Evolutionary conservation across 1,140 invertebrate species (phyloP), one percentile per base, ranked within the genome.

Genomic region (Popillia japonica): DNA sequence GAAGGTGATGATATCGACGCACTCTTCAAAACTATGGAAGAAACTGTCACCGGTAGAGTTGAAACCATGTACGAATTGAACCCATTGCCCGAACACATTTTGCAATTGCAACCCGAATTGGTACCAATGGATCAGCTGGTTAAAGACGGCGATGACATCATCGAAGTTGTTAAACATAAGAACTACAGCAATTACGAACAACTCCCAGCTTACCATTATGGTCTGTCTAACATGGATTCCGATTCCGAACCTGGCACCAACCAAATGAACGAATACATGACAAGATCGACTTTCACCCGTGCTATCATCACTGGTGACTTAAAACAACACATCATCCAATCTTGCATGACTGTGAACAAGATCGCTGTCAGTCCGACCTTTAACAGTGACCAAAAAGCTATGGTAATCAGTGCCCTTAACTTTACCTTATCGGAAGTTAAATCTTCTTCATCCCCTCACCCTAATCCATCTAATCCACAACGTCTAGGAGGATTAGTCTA

Each of bases 1-100:
- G 86, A 89, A 68, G 85, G 87, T n/a, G 80, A 88, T 6, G 81
- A 85, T 3, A 81, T 88, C 9, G 87, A 88, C 79, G 90, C 88
- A 1, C 85, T 88, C 11, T 94, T 89, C 86, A 91, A 88, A 78
- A 90, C 89, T 41, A 91, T 93, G 90, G 93, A 94, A 86, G 89
- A 91, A 78, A 90, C 92, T 6, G 89, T 94, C 23, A 89, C 89
- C 80, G 93, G 93, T 64, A 89, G 90, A 83, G 92, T 91, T 82
- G 91, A 93, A 83, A 92, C 92, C 9, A 78, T 90, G 0, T 94
- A 94, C 85, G 89, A 92, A 23, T 89, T 94, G 8, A 87, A 88
- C 14, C 90, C 89, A 0, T 85, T 92, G 40, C 86, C 90, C 4
- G 83, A 89, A 20, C 88, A 89, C 78, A 84, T 89, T 81, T 11